phyloP scores from a whole-genome alignment of 2,113 vertebrate species.

The Condylura cristata region DNA sequence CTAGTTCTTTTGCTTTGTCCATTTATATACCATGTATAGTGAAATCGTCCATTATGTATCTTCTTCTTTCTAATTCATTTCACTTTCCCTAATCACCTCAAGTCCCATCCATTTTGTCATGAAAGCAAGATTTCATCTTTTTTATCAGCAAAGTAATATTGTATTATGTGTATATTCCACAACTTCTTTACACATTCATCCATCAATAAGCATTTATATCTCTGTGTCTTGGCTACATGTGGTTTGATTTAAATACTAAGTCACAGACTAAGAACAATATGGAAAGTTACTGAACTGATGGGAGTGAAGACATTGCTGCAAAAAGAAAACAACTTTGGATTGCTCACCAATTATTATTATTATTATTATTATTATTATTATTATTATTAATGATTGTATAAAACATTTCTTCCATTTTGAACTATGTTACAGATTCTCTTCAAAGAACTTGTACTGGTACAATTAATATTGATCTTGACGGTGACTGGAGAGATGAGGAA shows the following conservation, averaged over 20 bases:
- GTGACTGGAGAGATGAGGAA: accelerated
- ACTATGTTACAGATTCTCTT: constrained; percentile 65
- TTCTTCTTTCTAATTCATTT: too few relatives aligned
- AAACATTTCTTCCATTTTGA: constrained; percentile 32
- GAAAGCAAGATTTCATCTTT: too few relatives aligned
- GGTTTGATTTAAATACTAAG: not conserved
- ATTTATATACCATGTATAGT: too few relatives aligned
- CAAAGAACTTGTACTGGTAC: constrained; percentile 78
- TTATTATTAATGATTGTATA: not conserved
- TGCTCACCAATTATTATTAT: not conserved
- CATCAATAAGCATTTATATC: too few relatives aligned
- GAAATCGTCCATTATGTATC: too few relatives aligned
- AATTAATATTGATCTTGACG: constrained; percentile 30
- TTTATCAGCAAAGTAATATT: too few relatives aligned
- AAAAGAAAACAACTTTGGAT: not conserved
- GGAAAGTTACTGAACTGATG: not conserved
- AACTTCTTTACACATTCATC: too few relatives aligned
- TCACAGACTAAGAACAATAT: not conserved
- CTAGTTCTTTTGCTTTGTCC: too few relatives aligned
- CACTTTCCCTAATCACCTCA: too few relatives aligned
- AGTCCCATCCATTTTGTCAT: too few relatives aligned
- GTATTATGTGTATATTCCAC: too few relatives aligned
- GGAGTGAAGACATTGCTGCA: not conserved
- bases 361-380: not conserved
- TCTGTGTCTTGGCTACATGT: too few relatives aligned